These are phyloP conservation scores for Anastrepha ludens DNA, from an alignment of 1,140 invertebrate genomes.

Conservation along the genomic window DNA sequence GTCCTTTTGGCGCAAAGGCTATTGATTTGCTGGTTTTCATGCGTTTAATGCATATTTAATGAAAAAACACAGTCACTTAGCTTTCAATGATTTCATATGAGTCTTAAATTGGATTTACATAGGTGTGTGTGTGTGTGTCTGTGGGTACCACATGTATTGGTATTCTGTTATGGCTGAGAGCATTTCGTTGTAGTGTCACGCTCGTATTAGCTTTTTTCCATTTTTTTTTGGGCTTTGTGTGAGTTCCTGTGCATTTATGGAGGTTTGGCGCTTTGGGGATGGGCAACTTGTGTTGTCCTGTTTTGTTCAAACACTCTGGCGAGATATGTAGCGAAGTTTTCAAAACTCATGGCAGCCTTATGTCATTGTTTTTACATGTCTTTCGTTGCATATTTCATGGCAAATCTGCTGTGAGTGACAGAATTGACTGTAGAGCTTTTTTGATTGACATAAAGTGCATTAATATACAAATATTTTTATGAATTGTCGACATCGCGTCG, in stretches of 20 bases:
- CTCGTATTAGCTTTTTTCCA: neutral
- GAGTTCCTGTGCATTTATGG: neutral
- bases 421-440: neutral
- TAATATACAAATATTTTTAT: neutral
- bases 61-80: slow-evolving; percentile 20
- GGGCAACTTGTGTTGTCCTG: no score
- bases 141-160: neutral
- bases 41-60: slow-evolving; percentile 46
- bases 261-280: neutral
- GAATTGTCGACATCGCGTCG: no score
- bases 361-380: neutral
- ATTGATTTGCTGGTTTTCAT: slow-evolving; percentile 16
- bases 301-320: no score
- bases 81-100: neutral
- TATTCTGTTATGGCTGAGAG: slow-evolving; percentile 20
- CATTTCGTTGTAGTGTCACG: slow-evolving; percentile 33
- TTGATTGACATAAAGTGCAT: neutral
- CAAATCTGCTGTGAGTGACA: slow-evolving; percentile 16
- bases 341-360: slow-evolving; percentile 16
- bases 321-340: neutral
- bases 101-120: neutral
- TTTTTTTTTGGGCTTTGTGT: neutral
- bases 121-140: neutral
- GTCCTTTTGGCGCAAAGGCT: neutral
- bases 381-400: neutral